Evolutionary conservation across 1,140 invertebrate genomes (phyloP).

Genomic region (Drosophila simulans): DNA sequence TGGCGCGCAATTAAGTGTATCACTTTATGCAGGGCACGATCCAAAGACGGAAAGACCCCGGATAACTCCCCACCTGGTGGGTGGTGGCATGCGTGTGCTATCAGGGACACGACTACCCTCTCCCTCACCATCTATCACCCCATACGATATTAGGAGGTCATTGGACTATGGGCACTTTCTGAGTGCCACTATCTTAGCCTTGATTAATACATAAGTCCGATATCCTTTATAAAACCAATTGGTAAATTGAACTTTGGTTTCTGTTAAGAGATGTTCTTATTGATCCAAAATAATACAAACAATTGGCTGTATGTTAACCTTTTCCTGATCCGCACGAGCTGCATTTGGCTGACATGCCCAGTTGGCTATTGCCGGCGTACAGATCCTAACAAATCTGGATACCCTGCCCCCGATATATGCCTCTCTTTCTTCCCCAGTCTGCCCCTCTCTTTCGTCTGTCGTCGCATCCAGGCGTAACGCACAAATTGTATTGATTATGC

Average conservation of each 20-base stretch:
- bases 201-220: no score
- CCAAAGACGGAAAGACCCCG: slow-evolving; percentile 20
- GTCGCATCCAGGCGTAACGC: slow-evolving; percentile 52
- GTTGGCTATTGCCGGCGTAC: slow-evolving; percentile 13
- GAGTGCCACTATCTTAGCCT: no score
- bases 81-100: slow-evolving; percentile 54
- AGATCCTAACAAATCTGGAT: slow-evolving; percentile 1
- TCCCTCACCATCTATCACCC: neutral
- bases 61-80: slow-evolving; percentile 14
- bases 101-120: slow-evolving; percentile 11
- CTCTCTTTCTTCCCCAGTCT: neutral
- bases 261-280: no score
- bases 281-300: neutral
- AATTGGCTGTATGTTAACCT: neutral
- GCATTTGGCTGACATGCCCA: slow-evolving; percentile 13
- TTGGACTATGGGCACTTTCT: neutral
- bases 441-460: slow-evolving; percentile 18
- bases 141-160: neutral
- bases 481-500: slow-evolving; percentile 71
- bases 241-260: neutral
- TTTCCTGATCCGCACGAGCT: slow-evolving; percentile 54
- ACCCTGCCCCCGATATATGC: neutral
- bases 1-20: slow-evolving; percentile 68
- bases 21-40: slow-evolving; percentile 67
- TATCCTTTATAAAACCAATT: no score